These are phyloP conservation scores for Tribolium madens DNA, from an alignment of 1,140 invertebrate genomes.

Conservation along the genomic window DNA sequence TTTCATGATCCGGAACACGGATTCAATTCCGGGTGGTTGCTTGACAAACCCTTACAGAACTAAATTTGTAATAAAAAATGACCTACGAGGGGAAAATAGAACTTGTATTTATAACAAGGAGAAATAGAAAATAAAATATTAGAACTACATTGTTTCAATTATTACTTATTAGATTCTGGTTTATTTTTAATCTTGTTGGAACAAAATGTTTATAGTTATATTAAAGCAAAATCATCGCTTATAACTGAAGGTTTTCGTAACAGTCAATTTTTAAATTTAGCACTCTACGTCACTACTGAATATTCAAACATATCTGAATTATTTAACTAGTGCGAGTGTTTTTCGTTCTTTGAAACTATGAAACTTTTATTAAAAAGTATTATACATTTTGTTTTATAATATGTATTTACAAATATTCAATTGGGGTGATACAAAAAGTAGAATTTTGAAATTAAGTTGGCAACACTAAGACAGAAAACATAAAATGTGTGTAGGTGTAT, in stretches of 20 bases:
- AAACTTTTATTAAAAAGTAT: too few relatives aligned
- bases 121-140: too few relatives aligned
- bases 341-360: too few relatives aligned
- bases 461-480: too few relatives aligned
- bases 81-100: neutral
- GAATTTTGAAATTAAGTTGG: too few relatives aligned
- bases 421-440: too few relatives aligned
- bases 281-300: neutral
- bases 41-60: neutral
- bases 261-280: slow-evolving; percentile 32
- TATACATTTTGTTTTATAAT: too few relatives aligned
- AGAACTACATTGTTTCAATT: neutral
- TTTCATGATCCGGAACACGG: slow-evolving; percentile 24
- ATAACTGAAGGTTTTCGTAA: slow-evolving; percentile 13
- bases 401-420: too few relatives aligned
- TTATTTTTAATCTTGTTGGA: neutral
- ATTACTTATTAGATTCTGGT: too few relatives aligned
- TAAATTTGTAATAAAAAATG: neutral
- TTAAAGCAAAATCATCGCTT: slow-evolving; percentile 14
- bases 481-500: too few relatives aligned
- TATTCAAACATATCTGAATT: neutral
- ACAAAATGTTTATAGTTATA: neutral
- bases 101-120: neutral
- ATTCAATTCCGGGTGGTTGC: slow-evolving; percentile 23
- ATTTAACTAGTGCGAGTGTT: neutral